Evolutionary conservation across 37 sponge, comb jelly and placozoan genomes (phyloP).

Genomic region (Spongilla lacustris): DNA sequence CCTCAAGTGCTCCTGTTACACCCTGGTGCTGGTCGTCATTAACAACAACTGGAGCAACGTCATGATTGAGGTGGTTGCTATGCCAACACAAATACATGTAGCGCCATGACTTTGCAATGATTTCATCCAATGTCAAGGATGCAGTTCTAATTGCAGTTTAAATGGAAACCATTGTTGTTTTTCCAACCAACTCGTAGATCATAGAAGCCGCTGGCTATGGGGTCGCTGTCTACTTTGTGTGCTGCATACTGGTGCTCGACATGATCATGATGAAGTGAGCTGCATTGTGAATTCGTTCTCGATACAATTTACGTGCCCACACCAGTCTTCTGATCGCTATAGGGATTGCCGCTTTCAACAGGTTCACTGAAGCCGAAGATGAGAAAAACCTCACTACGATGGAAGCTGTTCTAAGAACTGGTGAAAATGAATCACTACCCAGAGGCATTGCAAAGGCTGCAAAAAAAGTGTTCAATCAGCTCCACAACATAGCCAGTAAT

Average conservation of each 20-base stretch:
- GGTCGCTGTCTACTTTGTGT: constrained; percentile 59
- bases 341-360: constrained; percentile 74
- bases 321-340: constrained; percentile 65
- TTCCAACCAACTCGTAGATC: constrained; percentile 11
- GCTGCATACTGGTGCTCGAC: constrained; percentile 57
- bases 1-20: constrained; percentile 60
- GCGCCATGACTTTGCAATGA: too few species aligned
- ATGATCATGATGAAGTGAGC: constrained; percentile 72
- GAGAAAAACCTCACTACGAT: not conserved
- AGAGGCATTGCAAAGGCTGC: not conserved
- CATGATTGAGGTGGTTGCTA: constrained; percentile 58
- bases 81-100: not conserved
- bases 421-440: not conserved
- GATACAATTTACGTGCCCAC: too few species aligned
- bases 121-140: too few species aligned
- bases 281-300: not conserved
- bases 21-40: constrained; percentile 59
- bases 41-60: constrained; percentile 79
- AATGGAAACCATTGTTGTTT: too few species aligned
- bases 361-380: constrained; percentile 30
- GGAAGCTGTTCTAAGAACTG: not conserved
- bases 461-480: not conserved
- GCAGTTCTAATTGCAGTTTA: too few species aligned
- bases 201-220: constrained; percentile 9
- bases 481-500: not conserved